Evolutionary conservation across 2,113 vertebrate genomes (phyloP).

Genomic region (Ibidorhyncha struthersii): DNA sequence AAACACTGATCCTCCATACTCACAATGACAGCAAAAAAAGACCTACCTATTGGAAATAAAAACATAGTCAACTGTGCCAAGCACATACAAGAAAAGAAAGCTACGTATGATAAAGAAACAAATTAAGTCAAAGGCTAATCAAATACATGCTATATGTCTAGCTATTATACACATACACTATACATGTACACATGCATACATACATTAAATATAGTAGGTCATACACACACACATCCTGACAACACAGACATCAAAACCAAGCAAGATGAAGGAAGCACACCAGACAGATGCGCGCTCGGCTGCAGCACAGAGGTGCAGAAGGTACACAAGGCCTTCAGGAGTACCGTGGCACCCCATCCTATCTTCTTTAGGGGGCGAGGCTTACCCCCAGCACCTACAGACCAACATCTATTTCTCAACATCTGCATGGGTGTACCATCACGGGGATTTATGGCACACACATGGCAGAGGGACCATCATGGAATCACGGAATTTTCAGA

Average conservation of each 20-base stretch:
- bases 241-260: background rate
- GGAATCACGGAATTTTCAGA: too few relatives aligned
- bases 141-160: background rate
- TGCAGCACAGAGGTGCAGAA: background rate
- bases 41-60: background rate
- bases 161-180: background rate
- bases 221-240: background rate
- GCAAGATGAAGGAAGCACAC: background rate
- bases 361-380: background rate
- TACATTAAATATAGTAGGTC: accelerated
- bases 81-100: background rate
- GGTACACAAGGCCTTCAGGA: background rate
- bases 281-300: accelerated
- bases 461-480: accelerated
- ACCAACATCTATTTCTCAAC: background rate
- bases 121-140: background rate
- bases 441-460: background rate
- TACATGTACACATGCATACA: accelerated
- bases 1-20: background rate
- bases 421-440: accelerated
- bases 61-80: background rate
- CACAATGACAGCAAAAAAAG: accelerated
- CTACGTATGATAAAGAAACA: background rate
- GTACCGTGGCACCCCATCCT: background rate
- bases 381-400: background rate